phyloP scores from a whole-genome alignment of 1,140 invertebrate genomes.

The Megathymus violae region DNA sequence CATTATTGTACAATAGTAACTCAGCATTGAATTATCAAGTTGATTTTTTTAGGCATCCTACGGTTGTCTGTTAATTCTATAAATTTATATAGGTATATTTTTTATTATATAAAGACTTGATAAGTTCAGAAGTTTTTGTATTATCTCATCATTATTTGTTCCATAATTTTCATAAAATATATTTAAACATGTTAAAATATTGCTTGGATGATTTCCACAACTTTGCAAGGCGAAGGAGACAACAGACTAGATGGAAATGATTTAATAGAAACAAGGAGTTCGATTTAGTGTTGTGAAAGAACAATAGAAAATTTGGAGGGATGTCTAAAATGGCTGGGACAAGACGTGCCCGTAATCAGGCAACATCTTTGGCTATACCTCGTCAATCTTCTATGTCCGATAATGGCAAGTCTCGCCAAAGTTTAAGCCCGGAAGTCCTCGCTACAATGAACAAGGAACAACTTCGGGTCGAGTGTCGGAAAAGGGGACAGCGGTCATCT shows the following conservation, averaged over 20 bases:
- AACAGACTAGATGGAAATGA: slow-evolving; percentile 34
- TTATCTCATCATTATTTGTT: slow-evolving; percentile 10
- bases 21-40: slow-evolving; percentile 2
- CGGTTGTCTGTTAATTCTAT: background rate
- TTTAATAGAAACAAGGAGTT: slow-evolving; percentile 21
- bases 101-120: background rate
- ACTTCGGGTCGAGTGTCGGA: slow-evolving; percentile 85
- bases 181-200: slow-evolving; percentile 33
- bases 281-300: slow-evolving; percentile 4
- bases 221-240: slow-evolving; percentile 44
- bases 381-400: slow-evolving; percentile 74
- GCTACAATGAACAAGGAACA: slow-evolving; percentile 85
- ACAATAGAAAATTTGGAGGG: slow-evolving; percentile 34
- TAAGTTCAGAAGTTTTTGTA: background rate
- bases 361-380: slow-evolving; percentile 67
- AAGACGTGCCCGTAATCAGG: slow-evolving; percentile 74
- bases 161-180: slow-evolving; percentile 21
- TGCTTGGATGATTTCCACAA: slow-evolving; percentile 36
- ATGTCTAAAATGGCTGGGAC: slow-evolving; percentile 67
- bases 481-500: slow-evolving; percentile 85
- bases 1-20: background rate
- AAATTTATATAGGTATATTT: slow-evolving; percentile 14
- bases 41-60: no score
- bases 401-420: slow-evolving; percentile 72
- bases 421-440: slow-evolving; percentile 77